phyloP scores from a whole-genome alignment of 35 echinoderm and acorn worm genomes.

The Heliocidaris erythrogramma region DNA sequence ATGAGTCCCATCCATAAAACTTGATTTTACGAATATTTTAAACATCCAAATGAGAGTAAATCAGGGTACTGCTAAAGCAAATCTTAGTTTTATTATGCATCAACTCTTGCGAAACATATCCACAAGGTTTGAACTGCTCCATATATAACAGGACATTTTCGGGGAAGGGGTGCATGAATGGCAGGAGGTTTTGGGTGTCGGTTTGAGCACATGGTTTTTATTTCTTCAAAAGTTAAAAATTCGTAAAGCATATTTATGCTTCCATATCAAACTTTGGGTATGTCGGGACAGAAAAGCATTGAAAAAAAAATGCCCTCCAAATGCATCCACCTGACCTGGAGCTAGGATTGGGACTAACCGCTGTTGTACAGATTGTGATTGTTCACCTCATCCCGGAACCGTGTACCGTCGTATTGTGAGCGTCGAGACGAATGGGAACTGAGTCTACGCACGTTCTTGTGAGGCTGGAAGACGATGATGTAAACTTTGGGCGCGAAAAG shows the following conservation, averaged over 20 bases:
- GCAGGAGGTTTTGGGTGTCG: background rate
- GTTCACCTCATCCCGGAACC: slow-evolving; percentile 58
- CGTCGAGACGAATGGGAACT: slow-evolving; percentile 76
- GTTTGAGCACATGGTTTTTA: background rate
- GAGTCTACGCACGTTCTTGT: slow-evolving; percentile 95
- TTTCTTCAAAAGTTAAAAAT: background rate
- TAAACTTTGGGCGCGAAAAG: slow-evolving; percentile 97
- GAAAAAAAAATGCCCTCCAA: background rate
- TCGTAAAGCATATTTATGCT: background rate
- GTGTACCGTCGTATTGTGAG: slow-evolving; percentile 64
- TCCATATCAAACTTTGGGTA: background rate
- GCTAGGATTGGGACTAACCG: slow-evolving; percentile 28
- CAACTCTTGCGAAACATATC: too few relatives aligned
- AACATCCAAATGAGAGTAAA: background rate
- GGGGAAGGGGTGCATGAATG: background rate
- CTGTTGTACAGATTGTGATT: slow-evolving; percentile 55
- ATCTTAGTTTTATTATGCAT: too few relatives aligned
- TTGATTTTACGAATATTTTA: background rate
- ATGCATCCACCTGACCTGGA: slow-evolving; percentile 30
- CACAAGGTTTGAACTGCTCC: too few relatives aligned
- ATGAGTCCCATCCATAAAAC: background rate
- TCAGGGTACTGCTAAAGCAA: background rate
- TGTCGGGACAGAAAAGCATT: background rate
- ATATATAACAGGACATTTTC: background rate
- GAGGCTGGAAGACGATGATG: slow-evolving; percentile 99